Base-by-base conservation (phyloP, 2,113 vertebrate genomes). In the Polypterus bichir region DNA sequence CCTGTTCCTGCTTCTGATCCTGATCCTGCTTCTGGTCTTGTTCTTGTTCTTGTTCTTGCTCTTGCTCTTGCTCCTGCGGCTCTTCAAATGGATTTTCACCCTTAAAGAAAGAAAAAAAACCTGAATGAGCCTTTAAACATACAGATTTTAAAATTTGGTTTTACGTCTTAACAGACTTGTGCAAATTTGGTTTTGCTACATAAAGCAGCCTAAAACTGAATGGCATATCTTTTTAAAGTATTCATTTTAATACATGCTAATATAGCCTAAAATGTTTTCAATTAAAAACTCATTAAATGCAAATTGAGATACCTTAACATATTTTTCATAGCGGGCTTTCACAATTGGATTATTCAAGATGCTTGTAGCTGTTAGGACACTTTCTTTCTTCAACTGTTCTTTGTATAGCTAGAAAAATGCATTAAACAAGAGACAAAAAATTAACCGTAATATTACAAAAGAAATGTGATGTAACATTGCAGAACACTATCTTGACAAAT, bases 281-380 rank as follows among this genome's bases (percentile, higher is more conserved):
- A 48, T 9, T 54, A 57, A 47, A 11, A 1, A 5, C 2, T 8
- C 45, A 54, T 52, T 47, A 70, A 47, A 83, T 84, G 27, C 27
- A 27, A 27, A 27, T 27, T 27, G 27, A 27, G 27, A 27, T 83
- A 91, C 90, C 89, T 91, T 92, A 59, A 91, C 79, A 69, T 88
- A 91, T 46, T 86, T 83, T 62, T 91, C 88, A 1, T 89, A 92
- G 47, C 89, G 80, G 8, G 83, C 81, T 64, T 89, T 91, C 67
- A 92, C 83, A 69, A 88, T 86, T 55, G 88, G 86, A 71, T 91
- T 92, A 74, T 91, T 92, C 79, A 92, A 80, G 67, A 92, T 91
- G 73, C 89, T 91, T 66, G 86, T 89, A 70, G 90, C 90, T 63
- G 88, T 91, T 69, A 91, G 81, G 51, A 91, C 87, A 60, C 90